phyloP scores from a whole-genome alignment of 2,888 invertebrate genomes.

The Junonia oenone region DNA sequence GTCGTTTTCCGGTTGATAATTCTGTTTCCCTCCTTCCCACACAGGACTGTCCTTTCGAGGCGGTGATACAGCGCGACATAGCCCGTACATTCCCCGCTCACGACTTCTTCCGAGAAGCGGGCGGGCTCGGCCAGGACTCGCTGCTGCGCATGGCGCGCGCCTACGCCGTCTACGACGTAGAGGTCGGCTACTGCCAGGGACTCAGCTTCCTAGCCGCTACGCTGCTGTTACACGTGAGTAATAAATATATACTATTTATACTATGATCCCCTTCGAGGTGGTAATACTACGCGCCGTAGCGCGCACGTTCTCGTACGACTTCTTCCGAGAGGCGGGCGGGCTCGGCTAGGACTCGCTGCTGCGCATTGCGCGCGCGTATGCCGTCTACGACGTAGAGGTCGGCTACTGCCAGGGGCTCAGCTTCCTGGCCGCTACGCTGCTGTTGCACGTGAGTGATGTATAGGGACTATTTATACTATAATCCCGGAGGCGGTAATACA shows the following conservation, averaged over 20 bases:
- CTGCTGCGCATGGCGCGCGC: constrained; percentile 97
- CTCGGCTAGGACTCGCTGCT: constrained; percentile 97
- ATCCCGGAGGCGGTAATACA: no score
- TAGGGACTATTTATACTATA: no score
- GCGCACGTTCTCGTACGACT: constrained; percentile 98
- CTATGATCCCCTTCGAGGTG: constrained; percentile 93
- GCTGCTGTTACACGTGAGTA: constrained; percentile 92
- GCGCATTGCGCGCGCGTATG: constrained; percentile 97
- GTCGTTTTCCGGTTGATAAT: background rate
- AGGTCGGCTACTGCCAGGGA: constrained; percentile 99
- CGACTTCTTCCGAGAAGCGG: constrained; percentile 97
- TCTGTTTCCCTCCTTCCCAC: background rate
- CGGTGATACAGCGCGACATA: constrained; percentile 97
- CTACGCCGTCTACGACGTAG: constrained; percentile 97
- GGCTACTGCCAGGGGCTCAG: constrained; percentile 99
- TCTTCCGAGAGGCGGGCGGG: constrained; percentile 97
- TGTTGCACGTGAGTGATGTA: constrained; percentile 94
- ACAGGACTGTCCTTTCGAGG: constrained; percentile 96
- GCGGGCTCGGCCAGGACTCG: constrained; percentile 97
- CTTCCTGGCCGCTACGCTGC: constrained; percentile 96
- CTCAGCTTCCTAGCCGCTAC: constrained; percentile 98
- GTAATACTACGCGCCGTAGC: constrained; percentile 98
- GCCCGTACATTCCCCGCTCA: constrained; percentile 99
- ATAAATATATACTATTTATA: no score
- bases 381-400: constrained; percentile 97